Conservation (phyloP, 2,113 vertebrate genomes). For the Peromyscus leucopus region DNA sequence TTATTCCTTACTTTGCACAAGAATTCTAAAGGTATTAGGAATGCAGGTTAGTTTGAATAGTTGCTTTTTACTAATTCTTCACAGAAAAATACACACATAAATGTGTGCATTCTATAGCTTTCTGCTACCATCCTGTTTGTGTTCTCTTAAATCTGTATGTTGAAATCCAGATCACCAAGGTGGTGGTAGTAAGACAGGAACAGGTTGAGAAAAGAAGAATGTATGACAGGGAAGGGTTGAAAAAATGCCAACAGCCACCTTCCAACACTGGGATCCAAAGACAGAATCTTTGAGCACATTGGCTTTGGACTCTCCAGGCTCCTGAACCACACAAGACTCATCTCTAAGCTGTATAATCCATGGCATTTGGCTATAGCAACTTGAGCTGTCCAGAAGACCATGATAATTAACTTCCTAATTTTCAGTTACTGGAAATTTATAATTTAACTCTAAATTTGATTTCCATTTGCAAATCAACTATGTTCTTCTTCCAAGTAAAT, state of each 20-base stretch:
- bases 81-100: neutral
- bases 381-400: neutral
- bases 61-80: neutral
- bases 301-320: neutral
- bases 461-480: constrained; percentile 21
- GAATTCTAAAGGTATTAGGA: neutral
- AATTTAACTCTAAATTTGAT: neutral
- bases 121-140: neutral
- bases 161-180: neutral
- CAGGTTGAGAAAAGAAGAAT: neutral
- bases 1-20: neutral
- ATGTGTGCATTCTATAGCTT: neutral
- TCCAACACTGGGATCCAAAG: neutral
- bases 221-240: neutral
- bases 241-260: neutral
- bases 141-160: neutral
- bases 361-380: neutral
- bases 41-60: neutral
- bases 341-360: neutral
- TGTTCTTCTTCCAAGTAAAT: neutral
- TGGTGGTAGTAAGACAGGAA: neutral
- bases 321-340: neutral
- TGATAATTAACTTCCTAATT: neutral
- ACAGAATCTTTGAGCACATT: neutral
- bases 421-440: neutral